These are phyloP conservation scores for Panurus biarmicus DNA, from an alignment of 2,113 vertebrate genomes.

Conservation along the genomic window DNA sequence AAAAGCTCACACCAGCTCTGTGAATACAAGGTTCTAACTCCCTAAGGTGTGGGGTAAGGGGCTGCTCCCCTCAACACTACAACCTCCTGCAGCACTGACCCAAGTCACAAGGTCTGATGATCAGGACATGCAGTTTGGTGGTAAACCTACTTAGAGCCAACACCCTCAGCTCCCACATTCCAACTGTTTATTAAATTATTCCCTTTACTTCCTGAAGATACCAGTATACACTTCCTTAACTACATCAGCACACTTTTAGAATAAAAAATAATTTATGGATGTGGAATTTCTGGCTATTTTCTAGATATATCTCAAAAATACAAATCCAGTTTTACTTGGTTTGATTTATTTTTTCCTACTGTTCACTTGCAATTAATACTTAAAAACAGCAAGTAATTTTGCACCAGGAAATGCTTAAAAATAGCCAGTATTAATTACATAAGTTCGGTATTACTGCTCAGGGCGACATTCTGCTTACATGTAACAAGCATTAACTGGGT, in stretches of 20 bases:
- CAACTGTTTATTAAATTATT: neutral
- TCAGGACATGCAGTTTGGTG: neutral
- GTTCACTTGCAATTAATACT: neutral
- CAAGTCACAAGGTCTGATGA: neutral
- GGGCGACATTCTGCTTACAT: neutral
- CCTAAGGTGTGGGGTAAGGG: neutral
- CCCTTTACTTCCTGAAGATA: neutral
- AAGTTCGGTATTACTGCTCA: neutral
- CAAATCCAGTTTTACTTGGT: neutral
- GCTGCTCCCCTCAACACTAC: neutral
- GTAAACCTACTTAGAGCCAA: neutral
- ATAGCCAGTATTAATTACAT: neutral
- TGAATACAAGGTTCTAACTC: neutral
- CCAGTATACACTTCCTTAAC: neutral
- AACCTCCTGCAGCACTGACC: neutral
- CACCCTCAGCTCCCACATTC: neutral
- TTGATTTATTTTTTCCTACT: neutral
- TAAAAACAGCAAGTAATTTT: neutral
- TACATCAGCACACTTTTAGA: neutral
- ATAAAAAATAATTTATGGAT: neutral
- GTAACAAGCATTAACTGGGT: neutral
- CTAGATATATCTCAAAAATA: neutral
- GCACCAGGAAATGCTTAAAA: neutral
- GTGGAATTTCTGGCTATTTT: neutral
- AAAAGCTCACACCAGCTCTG: neutral